Conservation (phyloP, 2,797 vertebrate species). For the Melopsittacus undulatus region DNA sequence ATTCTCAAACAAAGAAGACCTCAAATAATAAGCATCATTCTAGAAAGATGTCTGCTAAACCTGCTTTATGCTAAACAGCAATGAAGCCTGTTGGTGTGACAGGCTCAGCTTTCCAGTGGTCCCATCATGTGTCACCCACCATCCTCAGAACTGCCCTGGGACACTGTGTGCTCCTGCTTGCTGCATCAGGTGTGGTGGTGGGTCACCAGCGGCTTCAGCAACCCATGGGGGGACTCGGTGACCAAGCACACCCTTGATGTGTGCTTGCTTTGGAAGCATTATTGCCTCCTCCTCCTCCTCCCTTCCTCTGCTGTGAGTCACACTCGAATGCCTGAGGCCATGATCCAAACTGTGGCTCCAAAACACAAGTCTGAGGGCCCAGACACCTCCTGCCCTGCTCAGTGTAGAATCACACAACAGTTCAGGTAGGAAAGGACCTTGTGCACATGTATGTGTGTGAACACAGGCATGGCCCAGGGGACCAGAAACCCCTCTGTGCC, state of each 20-base stretch:
- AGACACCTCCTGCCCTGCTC: neutral
- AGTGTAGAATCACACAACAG: neutral
- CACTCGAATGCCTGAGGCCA: rapidly evolving
- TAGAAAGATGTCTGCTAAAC: neutral
- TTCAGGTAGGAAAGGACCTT: neutral
- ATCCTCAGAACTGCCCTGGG: rapidly evolving
- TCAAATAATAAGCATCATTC: neutral
- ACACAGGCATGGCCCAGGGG: neutral
- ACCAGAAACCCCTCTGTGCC: neutral
- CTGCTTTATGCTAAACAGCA: rapidly evolving
- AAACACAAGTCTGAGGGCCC: neutral
- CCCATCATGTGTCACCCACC: neutral
- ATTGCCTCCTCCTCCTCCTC: neutral
- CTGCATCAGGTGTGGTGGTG: rapidly evolving
- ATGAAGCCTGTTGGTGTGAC: neutral
- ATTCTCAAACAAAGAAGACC: neutral
- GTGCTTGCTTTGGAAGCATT: neutral
- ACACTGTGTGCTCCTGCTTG: rapidly evolving
- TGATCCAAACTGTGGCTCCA: neutral
- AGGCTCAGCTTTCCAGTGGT: neutral
- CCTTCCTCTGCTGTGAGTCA: neutral
- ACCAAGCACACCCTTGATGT: neutral
- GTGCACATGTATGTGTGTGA: rapidly evolving
- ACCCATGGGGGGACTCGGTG: neutral
- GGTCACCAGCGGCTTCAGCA: neutral